phyloP scores from a whole-genome alignment of 2,113 vertebrate genomes.

The Macquaria ambigua region DNA sequence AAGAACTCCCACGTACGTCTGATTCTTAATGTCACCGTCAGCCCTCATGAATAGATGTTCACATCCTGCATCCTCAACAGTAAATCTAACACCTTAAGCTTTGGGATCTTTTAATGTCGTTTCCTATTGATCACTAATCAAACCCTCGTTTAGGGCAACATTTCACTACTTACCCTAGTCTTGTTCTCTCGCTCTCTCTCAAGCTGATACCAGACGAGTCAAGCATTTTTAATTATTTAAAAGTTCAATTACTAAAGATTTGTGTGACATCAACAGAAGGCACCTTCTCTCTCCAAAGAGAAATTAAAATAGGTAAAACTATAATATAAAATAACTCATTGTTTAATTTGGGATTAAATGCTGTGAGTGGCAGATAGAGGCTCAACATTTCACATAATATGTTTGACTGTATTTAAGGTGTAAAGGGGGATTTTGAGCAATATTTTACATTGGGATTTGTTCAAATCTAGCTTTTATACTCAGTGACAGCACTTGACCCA shows the following conservation, averaged over 20 bases:
- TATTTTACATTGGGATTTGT: not conserved
- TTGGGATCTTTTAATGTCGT: not conserved
- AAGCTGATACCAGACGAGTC: not conserved
- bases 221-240: conserved; percentile 21
- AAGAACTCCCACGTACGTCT: conserved; percentile 70
- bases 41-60: conserved; percentile 56
- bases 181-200: not conserved
- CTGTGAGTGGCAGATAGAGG: not conserved
- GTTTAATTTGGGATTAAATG: not conserved
- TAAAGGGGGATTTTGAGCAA: not conserved
- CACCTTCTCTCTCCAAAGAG: not conserved
- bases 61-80: conserved; percentile 48
- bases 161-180: not conserved
- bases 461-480: not conserved
- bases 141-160: not conserved
- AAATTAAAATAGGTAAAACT: not conserved
- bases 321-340: not conserved
- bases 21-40: conserved; percentile 61
- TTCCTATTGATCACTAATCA: conserved; percentile 46
- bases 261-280: not conserved
- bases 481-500: not conserved
- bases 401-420: not conserved
- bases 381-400: not conserved
- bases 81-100: conserved; percentile 29
- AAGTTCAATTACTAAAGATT: not conserved